phyloP scores from a whole-genome alignment of 2,113 vertebrate species.

The Istiophorus platypterus region DNA sequence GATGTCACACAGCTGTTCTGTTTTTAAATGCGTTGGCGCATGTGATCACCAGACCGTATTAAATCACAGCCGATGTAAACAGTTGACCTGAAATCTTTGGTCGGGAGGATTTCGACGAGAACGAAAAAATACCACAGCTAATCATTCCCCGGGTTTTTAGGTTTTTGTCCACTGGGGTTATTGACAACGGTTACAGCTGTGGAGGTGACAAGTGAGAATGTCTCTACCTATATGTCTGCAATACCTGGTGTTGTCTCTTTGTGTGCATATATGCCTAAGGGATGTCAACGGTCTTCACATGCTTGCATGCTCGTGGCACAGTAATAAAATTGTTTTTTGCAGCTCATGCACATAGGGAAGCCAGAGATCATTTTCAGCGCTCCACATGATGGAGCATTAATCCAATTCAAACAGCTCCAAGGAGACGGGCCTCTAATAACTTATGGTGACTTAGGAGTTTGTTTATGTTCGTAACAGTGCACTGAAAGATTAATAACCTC shows the following conservation, averaged over 20 bases:
- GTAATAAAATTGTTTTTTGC: conserved; percentile 49
- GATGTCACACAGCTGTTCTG: too few species aligned
- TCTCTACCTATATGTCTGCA: neutral
- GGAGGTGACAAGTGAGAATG: conserved; percentile 23
- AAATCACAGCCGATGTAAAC: too few species aligned
- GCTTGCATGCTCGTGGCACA: conserved; percentile 38
- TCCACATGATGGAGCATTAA: conserved; percentile 72
- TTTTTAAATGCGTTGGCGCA: too few species aligned
- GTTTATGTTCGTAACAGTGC: conserved; percentile 71
- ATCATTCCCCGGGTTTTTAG: neutral
- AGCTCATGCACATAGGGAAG: conserved; percentile 56
- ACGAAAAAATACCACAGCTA: too few species aligned
- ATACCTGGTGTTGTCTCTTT: conserved; percentile 19
- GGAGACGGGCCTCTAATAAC: conserved; percentile 72
- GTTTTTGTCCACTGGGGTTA: neutral
- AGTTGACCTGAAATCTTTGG: too few species aligned
- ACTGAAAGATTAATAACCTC: conserved; percentile 73
- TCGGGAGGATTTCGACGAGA: too few species aligned
- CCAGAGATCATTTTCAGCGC: conserved; percentile 67
- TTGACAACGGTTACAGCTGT: neutral
- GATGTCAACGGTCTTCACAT: conserved; percentile 19
- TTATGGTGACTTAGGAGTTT: conserved; percentile 72
- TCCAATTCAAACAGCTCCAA: conserved; percentile 72
- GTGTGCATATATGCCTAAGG: conserved; percentile 14
- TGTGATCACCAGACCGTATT: too few species aligned